phyloP scores from a whole-genome alignment of 64 coral and sea anemone genomes.

The Actinia equina region DNA sequence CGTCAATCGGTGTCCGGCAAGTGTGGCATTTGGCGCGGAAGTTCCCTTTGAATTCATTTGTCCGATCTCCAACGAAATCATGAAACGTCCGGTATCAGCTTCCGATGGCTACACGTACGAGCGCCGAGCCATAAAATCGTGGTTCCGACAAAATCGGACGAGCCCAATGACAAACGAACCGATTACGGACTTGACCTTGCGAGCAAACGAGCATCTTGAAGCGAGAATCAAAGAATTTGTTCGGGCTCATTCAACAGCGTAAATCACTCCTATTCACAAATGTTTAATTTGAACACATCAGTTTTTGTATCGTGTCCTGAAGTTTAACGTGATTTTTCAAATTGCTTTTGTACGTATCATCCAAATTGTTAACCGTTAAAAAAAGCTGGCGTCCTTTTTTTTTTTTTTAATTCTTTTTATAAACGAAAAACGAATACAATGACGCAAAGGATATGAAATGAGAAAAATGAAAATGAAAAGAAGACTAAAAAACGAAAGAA shows the following conservation, averaged over 20 bases:
- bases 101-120: conserved; percentile 82
- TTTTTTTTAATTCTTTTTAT: too few relatives aligned
- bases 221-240: conserved; percentile 33
- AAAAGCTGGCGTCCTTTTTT: too few relatives aligned
- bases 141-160: conserved; percentile 63
- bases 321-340: too few relatives aligned
- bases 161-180: conserved; percentile 81
- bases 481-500: too few relatives aligned
- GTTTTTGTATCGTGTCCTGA: too few relatives aligned
- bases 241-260: conserved; percentile 17
- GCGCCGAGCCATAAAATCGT: conserved; percentile 60
- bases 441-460: too few relatives aligned
- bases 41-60: conserved; percentile 86
- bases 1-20: background rate
- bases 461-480: too few relatives aligned
- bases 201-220: conserved; percentile 43
- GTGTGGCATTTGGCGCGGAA: conserved; percentile 41
- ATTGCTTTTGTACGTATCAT: too few relatives aligned
- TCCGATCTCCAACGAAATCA: conserved; percentile 79
- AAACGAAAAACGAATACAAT: too few relatives aligned
- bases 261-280: background rate
- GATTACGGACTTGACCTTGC: conserved; percentile 51
- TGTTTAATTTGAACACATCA: too few relatives aligned
- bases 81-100: conserved; percentile 63
- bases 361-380: too few relatives aligned